A percentile compares a stretch with the other conserved stretches of the same genome.
phyloP scores from a whole-genome alignment of 2,888 invertebrate genomes.

The Aelia acuminata region DNA sequence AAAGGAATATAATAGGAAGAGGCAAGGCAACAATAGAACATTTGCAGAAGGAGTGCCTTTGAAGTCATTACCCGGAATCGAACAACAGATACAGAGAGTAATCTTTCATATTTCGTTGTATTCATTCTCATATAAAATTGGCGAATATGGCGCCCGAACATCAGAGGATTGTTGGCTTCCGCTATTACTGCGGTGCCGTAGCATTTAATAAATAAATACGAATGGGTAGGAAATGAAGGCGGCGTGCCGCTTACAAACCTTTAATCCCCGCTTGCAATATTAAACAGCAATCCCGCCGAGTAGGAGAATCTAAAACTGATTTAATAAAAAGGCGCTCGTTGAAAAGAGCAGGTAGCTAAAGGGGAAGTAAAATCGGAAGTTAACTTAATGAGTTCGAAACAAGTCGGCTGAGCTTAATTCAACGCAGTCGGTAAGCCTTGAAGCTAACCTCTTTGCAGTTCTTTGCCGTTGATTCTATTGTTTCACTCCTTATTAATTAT shows the following conservation, averaged over 20 bases:
- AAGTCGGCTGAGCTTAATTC: slow-evolving; percentile 1
- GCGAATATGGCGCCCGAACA: slow-evolving; percentile 4
- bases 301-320: slow-evolving; percentile 28
- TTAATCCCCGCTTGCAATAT: slow-evolving; percentile 11
- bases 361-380: slow-evolving; percentile 1
- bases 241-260: not conserved
- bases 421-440: not conserved
- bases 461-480: not conserved
- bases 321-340: slow-evolving; percentile 36
- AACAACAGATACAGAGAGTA: not conserved
- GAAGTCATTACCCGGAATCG: not conserved
- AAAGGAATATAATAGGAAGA: too few relatives aligned
- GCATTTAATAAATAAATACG: slow-evolving; percentile 27
- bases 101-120: not conserved
- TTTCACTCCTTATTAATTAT: not conserved
- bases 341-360: slow-evolving; percentile 27
- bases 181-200: not conserved
- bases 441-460: not conserved
- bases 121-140: not conserved
- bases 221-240: not conserved
- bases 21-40: too few relatives aligned
- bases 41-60: not conserved
- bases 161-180: not conserved
- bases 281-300: slow-evolving; percentile 19
- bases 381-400: slow-evolving; percentile 8